Percentiles rank a stretch among this genome's conserved stretches.
Evolutionary conservation across 2,113 vertebrate genomes (phyloP).

Genomic region (Myrmecobius fasciatus): DNA sequence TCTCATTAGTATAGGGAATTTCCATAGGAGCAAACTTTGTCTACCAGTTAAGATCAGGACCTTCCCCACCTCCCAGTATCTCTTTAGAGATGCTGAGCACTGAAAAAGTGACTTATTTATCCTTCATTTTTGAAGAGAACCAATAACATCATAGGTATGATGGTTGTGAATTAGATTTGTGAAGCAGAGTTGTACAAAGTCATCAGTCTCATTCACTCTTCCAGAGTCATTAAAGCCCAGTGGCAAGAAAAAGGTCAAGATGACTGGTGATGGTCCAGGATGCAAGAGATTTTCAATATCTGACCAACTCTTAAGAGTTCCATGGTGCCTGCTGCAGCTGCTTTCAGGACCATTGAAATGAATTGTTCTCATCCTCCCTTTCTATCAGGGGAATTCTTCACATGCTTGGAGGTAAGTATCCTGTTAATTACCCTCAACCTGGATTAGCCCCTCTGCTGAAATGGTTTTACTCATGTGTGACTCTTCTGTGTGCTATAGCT

Average conservation of each 20-base stretch:
- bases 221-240: neutral
- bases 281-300: neutral
- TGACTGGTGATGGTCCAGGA: neutral
- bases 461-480: neutral
- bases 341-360: neutral
- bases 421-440: neutral
- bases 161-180: neutral
- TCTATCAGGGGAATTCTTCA: neutral
- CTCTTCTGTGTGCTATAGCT: neutral
- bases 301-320: neutral
- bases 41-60: too few species aligned
- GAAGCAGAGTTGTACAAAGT: neutral
- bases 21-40: too few species aligned
- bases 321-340: neutral
- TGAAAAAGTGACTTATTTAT: neutral
- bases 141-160: neutral
- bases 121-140: neutral
- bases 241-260: neutral
- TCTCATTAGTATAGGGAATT: too few species aligned
- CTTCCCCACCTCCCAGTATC: too few species aligned
- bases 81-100: neutral
- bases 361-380: neutral
- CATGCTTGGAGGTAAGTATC: neutral
- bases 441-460: neutral
- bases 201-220: neutral